Conservation (phyloP, 1,140 invertebrate species). For the Cotesia vestalis region DNA sequence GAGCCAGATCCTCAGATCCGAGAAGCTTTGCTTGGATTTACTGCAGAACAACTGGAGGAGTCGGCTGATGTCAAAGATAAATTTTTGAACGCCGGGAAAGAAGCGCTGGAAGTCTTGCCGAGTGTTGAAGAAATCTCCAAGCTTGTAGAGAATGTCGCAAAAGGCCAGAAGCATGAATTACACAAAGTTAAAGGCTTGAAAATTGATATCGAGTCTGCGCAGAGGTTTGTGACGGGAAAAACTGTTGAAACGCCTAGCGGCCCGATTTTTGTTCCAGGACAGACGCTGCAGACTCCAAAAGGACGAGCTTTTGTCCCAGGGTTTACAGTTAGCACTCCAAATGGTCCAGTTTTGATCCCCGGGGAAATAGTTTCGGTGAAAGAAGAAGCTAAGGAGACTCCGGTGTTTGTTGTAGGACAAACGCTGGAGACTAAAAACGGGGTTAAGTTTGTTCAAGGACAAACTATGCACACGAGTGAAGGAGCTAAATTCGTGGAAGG, state of each 20-base stretch:
- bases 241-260: conserved; percentile 75
- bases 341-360: conserved; percentile 74
- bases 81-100: conserved; percentile 65
- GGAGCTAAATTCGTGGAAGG: conserved; percentile 71
- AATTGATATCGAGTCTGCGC: conserved; percentile 72
- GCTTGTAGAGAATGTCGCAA: conserved; percentile 71
- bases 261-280: conserved; percentile 76
- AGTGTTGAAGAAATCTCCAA: conserved; percentile 72
- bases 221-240: conserved; percentile 75
- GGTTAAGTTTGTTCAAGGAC: conserved; percentile 64
- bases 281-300: conserved; percentile 74
- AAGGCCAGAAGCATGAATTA: conserved; percentile 69
- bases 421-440: conserved; percentile 54
- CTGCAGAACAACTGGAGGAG: conserved; percentile 66
- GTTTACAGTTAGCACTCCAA: conserved; percentile 74
- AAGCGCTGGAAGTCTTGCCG: conserved; percentile 68
- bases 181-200: conserved; percentile 72
- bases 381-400: conserved; percentile 52
- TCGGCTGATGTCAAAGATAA: conserved; percentile 70
- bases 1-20: conserved; percentile 60
- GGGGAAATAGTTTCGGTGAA: conserved; percentile 69
- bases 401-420: conserved; percentile 68
- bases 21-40: conserved; percentile 59
- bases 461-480: conserved; percentile 63
- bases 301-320: conserved; percentile 78